A percentile compares a stretch with the other conserved stretches of the same genome.
Evolutionary conservation across 2,797 vertebrate genomes (phyloP).

Genomic region (Dryobates pubescens): DNA sequence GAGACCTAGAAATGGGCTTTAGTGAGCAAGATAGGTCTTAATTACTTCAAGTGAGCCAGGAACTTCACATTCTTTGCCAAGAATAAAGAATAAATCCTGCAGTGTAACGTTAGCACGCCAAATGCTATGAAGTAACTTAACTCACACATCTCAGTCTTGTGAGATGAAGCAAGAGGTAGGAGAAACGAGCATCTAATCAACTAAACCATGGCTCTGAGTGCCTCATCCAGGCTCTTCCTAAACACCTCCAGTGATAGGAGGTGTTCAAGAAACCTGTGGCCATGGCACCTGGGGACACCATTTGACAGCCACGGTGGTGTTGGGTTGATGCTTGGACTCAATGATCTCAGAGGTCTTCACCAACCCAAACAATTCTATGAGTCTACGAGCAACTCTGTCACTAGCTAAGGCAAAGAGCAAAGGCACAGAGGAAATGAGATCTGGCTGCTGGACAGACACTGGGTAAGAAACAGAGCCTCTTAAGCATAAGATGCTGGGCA

Average conservation of each 20-base stretch:
- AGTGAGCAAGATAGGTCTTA: not conserved
- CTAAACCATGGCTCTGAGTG: too few species aligned
- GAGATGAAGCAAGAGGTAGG: not conserved
- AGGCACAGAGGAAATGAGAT: not conserved
- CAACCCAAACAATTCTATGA: too few species aligned
- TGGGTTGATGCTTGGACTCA: too few species aligned
- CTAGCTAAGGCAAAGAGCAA: not conserved
- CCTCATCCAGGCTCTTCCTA: too few species aligned
- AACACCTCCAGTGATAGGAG: too few species aligned
- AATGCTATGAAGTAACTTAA: not conserved
- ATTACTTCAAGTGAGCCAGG: not conserved
- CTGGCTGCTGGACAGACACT: not conserved
- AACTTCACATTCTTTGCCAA: not conserved
- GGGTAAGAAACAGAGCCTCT: not conserved
- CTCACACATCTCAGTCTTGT: not conserved
- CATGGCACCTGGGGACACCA: too few species aligned
- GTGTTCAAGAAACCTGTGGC: too few species aligned
- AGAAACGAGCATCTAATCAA: not conserved
- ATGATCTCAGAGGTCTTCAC: too few species aligned
- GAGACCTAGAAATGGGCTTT: not conserved
- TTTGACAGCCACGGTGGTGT: too few species aligned
- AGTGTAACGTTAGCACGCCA: not conserved
- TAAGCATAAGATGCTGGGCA: not conserved
- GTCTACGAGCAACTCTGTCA: not conserved
- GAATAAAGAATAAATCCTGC: constrained; percentile 1